Base-by-base conservation (phyloP, 1,140 invertebrate genomes). In the Popillia japonica region DNA sequence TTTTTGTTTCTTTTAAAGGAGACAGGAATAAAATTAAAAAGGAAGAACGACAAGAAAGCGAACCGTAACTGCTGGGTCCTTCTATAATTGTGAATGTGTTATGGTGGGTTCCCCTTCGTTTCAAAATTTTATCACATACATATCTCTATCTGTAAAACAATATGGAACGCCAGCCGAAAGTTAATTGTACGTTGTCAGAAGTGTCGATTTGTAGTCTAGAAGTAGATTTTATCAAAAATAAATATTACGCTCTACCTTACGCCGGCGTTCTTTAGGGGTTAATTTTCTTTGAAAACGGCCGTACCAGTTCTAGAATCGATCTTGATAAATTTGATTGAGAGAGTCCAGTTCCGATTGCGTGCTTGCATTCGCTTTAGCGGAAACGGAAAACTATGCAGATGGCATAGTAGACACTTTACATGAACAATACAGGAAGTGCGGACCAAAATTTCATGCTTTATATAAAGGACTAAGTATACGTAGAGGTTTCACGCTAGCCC, bases 321-420 rank as follows among this genome's bases (percentile, higher is more conserved):
- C 83, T 82, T 83, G 85, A 85, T 86, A 86, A 86, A 85, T 84
- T 86, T 85, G 82, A 86, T 86, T 84, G 81, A 85, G 84, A 84
- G 84, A 82, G 79, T 79, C 82, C 76, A 82, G 83, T 86, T 85
- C 83, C 85, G 85, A 85, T 86, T 85, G 85, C 85, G 85, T 86
- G 85, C 82, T 82, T 59, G 78, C 79, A 79, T 80, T 81, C 79
- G 77, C 75, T 64, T 77, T 78, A 40, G 59, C 83, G 85, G 83
- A 86, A 86, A 82, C 84, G 83, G 85, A 85, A 84, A 86, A 82
- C 82, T 84, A 84, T 85, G 84, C 85, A 86, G 84, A 85, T 85
- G 84, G 82, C 83, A 85, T 85, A 83, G 81, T 83, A 84, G 83
- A 83, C 82, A 84, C 80, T 85, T 83, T 82, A 84, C 84, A 84